Base-by-base conservation (phyloP, 2,888 invertebrate species). In the Cryptosula pallasiana region DNA sequence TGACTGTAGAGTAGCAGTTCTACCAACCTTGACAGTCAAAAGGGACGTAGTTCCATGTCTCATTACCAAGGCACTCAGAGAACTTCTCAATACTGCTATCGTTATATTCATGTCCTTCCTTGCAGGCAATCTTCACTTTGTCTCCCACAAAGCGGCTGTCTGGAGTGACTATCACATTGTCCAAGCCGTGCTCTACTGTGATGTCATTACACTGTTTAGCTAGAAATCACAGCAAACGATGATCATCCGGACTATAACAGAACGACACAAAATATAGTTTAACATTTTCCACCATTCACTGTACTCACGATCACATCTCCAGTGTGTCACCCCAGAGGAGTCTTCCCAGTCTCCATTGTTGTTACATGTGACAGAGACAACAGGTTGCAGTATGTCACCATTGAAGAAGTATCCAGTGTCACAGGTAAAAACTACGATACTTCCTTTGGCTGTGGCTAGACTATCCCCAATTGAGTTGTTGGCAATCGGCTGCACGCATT, bases 51-150 rank as follows among this genome's bases (percentile, higher is more conserved):
- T 63, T n/a, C 63, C 63, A 63, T 5, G 63, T 63, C 34, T 63
- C 25, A 32, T 63, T 63, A 13, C 29, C 5, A 27, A 32, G 32
- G 63, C 63, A 63, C 2, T 16, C 5, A 3, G 63, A 20, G 3
- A 16, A 13, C 63, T 32, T 32, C 32, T 63, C 13, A 13, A 63
- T 27, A n/a, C 63, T 63, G 63, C 63, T 63, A 27, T 63, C 63
- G n/a, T 20, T 20, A 32, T 29, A 63, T n/a, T 20, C 27, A 63
- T 63, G 27, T 1, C 63, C 63, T 32, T 27, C 32, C 20, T 63
- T 9, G 32, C 63, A 63, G 5, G 63, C 27, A 25, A 63, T 9
- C 32, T 3, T 32, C 29, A 63, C 63, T 34, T 29, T 27, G 1
- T 32, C 63, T 2, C n/a, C 63, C 1, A 63, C 63, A 5, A 13